Evolutionary conservation across 2,888 invertebrate genomes (phyloP).

Genomic region (Phymatocera aterrima): DNA sequence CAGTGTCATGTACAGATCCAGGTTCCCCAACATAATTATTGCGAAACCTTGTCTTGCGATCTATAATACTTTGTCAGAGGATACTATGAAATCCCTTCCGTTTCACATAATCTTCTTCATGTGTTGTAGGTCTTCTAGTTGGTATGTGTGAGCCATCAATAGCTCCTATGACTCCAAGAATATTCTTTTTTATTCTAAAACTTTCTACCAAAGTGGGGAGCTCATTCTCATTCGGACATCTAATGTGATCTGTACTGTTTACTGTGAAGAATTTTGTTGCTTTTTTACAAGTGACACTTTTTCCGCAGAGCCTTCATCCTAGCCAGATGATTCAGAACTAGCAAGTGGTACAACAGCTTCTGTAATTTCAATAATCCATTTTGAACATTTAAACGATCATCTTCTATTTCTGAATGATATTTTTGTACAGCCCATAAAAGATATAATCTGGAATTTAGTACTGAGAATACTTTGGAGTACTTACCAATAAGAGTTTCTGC

Average conservation of each 20-base stretch:
- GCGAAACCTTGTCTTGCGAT: constrained; percentile 46
- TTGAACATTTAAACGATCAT: not conserved
- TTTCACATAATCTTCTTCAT: not conserved
- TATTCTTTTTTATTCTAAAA: not conserved
- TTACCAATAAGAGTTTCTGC: not conserved
- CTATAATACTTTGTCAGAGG: constrained; percentile 48
- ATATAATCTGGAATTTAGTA: not conserved
- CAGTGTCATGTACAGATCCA: constrained; percentile 45
- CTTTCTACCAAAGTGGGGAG: not conserved
- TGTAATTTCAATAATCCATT: not conserved
- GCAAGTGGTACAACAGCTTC: not conserved
- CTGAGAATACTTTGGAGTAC: not conserved
- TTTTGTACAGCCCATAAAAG: not conserved
- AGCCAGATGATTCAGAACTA: not conserved
- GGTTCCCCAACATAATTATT: constrained; percentile 52
- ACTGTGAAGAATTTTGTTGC: not conserved
- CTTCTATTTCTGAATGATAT: not conserved
- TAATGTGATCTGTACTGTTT: not conserved
- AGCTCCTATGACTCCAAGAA: not conserved
- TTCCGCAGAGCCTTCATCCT: not conserved
- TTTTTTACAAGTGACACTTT: not conserved
- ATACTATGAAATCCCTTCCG: not conserved
- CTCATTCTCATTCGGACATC: not conserved
- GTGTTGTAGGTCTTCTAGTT: not conserved
- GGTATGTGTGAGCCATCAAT: not conserved